Percentiles rank a stretch among this genome's conserved stretches.
Conservation (phyloP, 1,140 invertebrate species). For the Drosophila murphyi region DNA sequence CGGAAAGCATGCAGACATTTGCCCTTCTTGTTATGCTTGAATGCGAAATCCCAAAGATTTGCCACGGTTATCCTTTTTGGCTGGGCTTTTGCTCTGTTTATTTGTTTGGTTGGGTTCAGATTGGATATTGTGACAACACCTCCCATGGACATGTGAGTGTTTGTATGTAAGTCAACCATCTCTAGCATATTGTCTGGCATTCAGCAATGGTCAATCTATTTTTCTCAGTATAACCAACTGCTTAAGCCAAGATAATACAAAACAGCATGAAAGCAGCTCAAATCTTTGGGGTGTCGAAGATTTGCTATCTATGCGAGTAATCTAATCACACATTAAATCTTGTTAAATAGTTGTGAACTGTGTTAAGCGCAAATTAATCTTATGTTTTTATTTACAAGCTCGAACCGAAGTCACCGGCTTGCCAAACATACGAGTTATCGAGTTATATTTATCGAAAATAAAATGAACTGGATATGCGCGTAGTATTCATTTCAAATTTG, state of each 20-base stretch:
- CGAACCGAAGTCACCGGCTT: too few relatives aligned
- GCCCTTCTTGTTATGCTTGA: slow-evolving; percentile 35
- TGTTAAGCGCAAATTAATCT: too few relatives aligned
- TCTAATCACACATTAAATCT: too few relatives aligned
- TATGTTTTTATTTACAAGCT: too few relatives aligned
- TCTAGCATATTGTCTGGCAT: slow-evolving; percentile 33
- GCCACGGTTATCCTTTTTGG: slow-evolving; percentile 25
- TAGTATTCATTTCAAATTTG: too few relatives aligned
- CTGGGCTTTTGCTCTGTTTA: slow-evolving; percentile 34
- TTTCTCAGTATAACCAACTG: not conserved
- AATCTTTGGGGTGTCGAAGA: too few relatives aligned
- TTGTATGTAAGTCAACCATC: slow-evolving; percentile 1
- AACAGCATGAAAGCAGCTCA: not conserved
- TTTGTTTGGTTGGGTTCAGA: slow-evolving; percentile 48
- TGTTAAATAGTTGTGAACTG: too few relatives aligned
- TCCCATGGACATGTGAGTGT: not conserved
- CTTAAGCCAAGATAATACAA: not conserved
- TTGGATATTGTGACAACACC: slow-evolving; percentile 52
- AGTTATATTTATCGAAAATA: too few relatives aligned
- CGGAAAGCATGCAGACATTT: slow-evolving; percentile 10
- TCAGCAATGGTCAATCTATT: slow-evolving; percentile 16
- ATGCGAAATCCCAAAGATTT: slow-evolving; percentile 39
- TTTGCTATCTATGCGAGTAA: too few relatives aligned
- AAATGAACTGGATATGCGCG: too few relatives aligned
- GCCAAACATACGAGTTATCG: too few relatives aligned